These are phyloP conservation scores for Lithophane leautieri DNA, from an alignment of 2,888 invertebrate genomes.

Conservation along the genomic window DNA sequence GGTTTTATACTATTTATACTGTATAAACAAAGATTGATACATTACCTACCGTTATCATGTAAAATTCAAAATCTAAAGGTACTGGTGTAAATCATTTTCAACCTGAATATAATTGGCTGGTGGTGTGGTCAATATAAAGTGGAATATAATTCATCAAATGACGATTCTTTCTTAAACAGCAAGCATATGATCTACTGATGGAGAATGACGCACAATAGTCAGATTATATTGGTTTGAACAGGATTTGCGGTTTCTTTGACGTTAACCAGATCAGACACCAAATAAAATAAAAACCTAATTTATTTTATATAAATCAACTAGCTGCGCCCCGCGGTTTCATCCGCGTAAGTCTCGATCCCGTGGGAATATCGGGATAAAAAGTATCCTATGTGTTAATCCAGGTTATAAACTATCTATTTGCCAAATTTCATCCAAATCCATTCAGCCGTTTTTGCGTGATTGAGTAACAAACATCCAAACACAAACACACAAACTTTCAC, in stretches of 20 bases:
- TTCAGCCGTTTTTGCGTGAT: no score
- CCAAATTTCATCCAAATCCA: no score
- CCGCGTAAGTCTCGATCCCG: no score
- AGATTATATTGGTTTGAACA: slow-evolving; percentile 3
- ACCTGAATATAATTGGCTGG: not conserved
- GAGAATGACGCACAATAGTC: slow-evolving; percentile 16
- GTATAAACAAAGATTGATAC: not conserved
- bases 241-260: slow-evolving; percentile 22
- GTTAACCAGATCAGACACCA: slow-evolving; percentile 6
- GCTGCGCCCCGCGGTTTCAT: no score
- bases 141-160: not conserved
- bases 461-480: no score
- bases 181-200: not conserved
- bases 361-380: no score
- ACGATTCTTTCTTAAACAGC: not conserved
- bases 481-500: no score
- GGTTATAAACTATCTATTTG: no score
- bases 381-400: no score
- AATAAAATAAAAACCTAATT: no score
- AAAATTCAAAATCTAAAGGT: not conserved
- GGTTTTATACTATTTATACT: not conserved
- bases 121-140: not conserved
- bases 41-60: not conserved
- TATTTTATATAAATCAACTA: no score
- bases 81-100: no score